phyloP scores from a whole-genome alignment of 2,797 vertebrate species.

The Dallia pectoralis region DNA sequence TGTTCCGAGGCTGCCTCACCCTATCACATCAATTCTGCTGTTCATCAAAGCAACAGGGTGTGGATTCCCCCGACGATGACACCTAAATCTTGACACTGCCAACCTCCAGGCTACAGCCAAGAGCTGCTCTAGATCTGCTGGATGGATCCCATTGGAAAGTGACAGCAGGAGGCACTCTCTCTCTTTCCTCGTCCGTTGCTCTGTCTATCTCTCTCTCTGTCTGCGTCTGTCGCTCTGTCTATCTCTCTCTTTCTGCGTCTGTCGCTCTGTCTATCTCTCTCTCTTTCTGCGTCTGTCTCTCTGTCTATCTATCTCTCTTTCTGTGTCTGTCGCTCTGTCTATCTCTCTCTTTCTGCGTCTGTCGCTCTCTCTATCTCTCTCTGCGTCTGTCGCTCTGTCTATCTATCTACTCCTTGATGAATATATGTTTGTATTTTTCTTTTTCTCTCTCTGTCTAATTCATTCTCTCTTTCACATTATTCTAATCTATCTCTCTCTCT shows the following conservation, averaged over 20 bases:
- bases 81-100: conserved; percentile 64
- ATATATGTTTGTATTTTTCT: too few relatives aligned
- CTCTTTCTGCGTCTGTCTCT: background rate
- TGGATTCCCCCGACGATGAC: conserved; percentile 69
- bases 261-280: too few relatives aligned
- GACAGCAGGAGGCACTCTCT: conserved; percentile 15
- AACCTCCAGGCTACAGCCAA: conserved; percentile 49
- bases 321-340: background rate
- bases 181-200: too few relatives aligned
- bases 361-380: background rate
- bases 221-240: too few relatives aligned
- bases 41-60: conserved; percentile 70
- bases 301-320: background rate
- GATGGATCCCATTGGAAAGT: conserved; percentile 28
- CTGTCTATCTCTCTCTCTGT: too few relatives aligned
- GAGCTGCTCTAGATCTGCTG: conserved; percentile 50
- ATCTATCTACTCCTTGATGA: too few relatives aligned
- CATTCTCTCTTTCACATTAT: too few relatives aligned
- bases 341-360: background rate
- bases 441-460: background rate
- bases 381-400: conserved; percentile 17
- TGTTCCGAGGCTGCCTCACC: conserved; percentile 53
- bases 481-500: too few relatives aligned
- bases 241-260: too few relatives aligned
- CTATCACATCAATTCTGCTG: conserved; percentile 66